Evolutionary conservation across 2,888 invertebrate species (phyloP).

Genomic region (Corbicula japonica): DNA sequence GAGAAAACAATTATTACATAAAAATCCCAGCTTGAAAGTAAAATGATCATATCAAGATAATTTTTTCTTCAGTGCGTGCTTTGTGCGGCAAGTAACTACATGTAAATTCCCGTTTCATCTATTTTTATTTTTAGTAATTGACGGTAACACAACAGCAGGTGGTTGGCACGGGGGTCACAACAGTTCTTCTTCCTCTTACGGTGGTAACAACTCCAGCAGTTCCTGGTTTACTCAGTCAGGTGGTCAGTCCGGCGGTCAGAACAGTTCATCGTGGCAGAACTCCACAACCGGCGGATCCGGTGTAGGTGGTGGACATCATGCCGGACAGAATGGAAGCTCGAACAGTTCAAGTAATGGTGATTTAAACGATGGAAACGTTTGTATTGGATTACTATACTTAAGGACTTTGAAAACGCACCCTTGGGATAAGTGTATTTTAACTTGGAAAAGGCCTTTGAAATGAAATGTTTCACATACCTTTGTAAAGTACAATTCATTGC

Average conservation of each 20-base stretch:
- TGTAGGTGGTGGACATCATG: constrained; percentile 6
- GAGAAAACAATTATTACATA: too few relatives aligned
- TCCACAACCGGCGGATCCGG: constrained; percentile 3
- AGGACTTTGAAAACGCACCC: too few relatives aligned
- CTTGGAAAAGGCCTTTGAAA: not conserved
- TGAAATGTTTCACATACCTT: not conserved
- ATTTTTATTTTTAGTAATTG: constrained; percentile 12
- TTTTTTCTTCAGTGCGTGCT: too few relatives aligned
- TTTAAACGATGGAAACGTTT: not conserved
- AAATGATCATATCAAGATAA: too few relatives aligned
- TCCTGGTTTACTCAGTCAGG: constrained; percentile 26
- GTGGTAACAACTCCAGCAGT: constrained; percentile 22
- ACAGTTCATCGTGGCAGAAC: not conserved
- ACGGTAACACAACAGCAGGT: constrained; percentile 31
- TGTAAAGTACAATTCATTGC: not conserved
- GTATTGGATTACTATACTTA: not conserved
- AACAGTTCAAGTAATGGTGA: not conserved
- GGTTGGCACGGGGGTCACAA: constrained; percentile 49
- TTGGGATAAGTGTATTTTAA: too few relatives aligned
- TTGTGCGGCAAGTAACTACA: too few relatives aligned
- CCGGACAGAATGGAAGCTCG: not conserved
- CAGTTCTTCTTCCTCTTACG: constrained; percentile 42
- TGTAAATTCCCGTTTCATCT: not conserved
- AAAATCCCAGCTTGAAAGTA: too few relatives aligned
- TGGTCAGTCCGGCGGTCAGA: constrained; percentile 1